A percentile compares a stretch with the other conserved stretches of the same genome.
Evolutionary conservation across 92 coral and sea anemone species (phyloP).

Genomic region (Epizoanthus scotinus): DNA sequence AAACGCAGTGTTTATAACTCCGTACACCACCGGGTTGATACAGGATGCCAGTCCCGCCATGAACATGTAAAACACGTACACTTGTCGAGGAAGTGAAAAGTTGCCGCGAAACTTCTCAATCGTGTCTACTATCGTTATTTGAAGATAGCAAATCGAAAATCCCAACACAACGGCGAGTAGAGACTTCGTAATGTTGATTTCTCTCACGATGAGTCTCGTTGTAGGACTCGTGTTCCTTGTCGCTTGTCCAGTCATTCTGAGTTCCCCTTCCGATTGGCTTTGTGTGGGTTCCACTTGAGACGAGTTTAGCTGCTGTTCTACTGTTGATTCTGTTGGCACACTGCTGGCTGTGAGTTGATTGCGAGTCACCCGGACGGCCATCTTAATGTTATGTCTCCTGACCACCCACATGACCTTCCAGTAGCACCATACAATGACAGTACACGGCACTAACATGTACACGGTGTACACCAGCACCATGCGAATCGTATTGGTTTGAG

Average conservation of each 20-base stretch:
- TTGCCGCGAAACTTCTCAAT: conserved; percentile 25
- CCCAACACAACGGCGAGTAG: conserved; percentile 30
- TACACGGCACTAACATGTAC: conserved; percentile 62
- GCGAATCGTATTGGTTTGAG: conserved; percentile 33
- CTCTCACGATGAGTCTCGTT: conserved; percentile 13
- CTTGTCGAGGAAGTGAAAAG: conserved; percentile 29
- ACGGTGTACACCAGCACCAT: conserved; percentile 36
- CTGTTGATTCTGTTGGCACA: conserved; percentile 13
- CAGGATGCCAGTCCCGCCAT: conserved; percentile 24
- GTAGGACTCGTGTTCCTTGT: not conserved
- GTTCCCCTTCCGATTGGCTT: not conserved
- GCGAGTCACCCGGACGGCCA: not conserved
- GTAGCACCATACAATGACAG: conserved; percentile 62
- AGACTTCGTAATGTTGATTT: conserved; percentile 30
- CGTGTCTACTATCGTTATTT: conserved; percentile 25
- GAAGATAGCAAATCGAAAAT: conserved; percentile 29
- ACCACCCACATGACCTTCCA: conserved; percentile 61
- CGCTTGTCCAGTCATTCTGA: not conserved
- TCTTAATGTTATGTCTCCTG: conserved; percentile 56
- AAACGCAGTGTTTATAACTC: conserved; percentile 20
- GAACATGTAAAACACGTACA: conserved; percentile 24
- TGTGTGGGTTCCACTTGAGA: not conserved
- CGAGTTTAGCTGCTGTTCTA: conserved; percentile 8
- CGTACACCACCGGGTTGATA: conserved; percentile 26
- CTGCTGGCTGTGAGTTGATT: not conserved